Percentiles rank a stretch among this genome's conserved stretches.
phyloP scores from a whole-genome alignment of 2,113 vertebrate species.

The Psettodes erumei region DNA sequence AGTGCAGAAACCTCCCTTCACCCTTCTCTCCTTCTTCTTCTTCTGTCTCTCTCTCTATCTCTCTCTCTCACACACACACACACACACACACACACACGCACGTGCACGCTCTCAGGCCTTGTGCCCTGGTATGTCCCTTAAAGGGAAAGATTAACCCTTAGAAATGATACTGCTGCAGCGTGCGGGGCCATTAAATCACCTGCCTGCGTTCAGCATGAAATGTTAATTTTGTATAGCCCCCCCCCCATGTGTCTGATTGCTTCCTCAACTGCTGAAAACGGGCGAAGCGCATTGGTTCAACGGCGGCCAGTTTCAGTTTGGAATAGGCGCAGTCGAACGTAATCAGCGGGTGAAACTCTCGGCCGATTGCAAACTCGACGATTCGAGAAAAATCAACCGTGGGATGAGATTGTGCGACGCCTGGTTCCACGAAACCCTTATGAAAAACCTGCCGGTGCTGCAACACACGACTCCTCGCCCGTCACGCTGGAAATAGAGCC shows the following conservation, averaged over 20 bases:
- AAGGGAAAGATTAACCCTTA: constrained; percentile 33
- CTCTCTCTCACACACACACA: constrained; percentile 6
- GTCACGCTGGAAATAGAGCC: neutral
- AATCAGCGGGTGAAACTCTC: neutral
- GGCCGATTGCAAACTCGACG: constrained; percentile 1
- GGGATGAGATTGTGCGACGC: neutral
- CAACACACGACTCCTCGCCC: neutral
- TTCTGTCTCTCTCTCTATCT: constrained; percentile 1
- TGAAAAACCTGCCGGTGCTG: too few species aligned
- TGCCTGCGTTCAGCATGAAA: constrained; percentile 14
- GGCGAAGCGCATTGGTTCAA: neutral
- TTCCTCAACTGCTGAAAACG: constrained; percentile 27
- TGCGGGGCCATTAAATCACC: constrained; percentile 18
- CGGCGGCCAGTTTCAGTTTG: neutral
- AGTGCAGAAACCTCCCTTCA: constrained; percentile 66
- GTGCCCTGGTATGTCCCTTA: constrained; percentile 40
- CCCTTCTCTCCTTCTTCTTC: neutral
- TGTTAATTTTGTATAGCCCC: neutral
- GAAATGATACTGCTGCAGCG: constrained; percentile 9
- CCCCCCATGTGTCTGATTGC: constrained; percentile 31
- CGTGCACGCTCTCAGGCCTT: too few species aligned
- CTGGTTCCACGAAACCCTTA: neutral
- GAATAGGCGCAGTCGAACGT: neutral
- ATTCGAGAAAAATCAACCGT: constrained; percentile 12
- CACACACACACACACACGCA: constrained; percentile 39